Evolutionary conservation across 2,797 vertebrate genomes (phyloP).

Genomic region (Macrochelys suwanniensis): DNA sequence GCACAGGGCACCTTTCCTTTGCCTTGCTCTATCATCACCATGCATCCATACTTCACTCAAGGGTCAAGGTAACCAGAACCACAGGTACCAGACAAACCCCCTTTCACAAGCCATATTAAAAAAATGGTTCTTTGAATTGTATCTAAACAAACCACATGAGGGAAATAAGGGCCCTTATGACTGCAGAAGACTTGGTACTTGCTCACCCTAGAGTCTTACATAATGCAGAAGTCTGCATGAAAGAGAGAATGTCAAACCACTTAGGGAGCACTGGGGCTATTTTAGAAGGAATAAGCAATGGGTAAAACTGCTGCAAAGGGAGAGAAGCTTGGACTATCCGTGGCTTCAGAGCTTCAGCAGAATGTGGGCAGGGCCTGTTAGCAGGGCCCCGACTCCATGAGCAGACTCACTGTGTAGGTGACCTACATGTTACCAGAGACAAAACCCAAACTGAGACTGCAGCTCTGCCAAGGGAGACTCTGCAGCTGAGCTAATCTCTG

Average conservation of each 20-base stretch:
- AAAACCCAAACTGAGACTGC: not conserved
- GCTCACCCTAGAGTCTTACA: not conserved
- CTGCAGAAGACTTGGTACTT: not conserved
- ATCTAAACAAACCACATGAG: not conserved
- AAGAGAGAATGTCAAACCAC: not conserved
- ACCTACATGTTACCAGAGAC: not conserved
- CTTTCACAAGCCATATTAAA: constrained; percentile 10
- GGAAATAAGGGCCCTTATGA: constrained; percentile 32
- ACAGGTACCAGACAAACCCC: constrained; percentile 26
- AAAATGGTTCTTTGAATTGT: constrained; percentile 27
- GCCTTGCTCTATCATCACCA: not conserved
- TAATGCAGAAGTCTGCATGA: not conserved
- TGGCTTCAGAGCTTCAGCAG: fast-evolving
- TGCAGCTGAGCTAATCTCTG: not conserved
- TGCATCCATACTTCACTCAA: not conserved
- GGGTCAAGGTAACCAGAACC: constrained; percentile 38
- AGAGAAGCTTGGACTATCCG: not conserved
- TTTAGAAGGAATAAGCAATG: not conserved
- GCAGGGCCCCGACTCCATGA: not conserved
- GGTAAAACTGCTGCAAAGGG: not conserved
- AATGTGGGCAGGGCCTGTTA: not conserved
- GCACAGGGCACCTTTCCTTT: not conserved
- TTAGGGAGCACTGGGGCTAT: not conserved
- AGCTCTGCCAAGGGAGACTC: not conserved
- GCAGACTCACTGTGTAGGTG: fast-evolving